phyloP scores from a whole-genome alignment of 2,113 vertebrate species.

The Podarcis muralis region DNA sequence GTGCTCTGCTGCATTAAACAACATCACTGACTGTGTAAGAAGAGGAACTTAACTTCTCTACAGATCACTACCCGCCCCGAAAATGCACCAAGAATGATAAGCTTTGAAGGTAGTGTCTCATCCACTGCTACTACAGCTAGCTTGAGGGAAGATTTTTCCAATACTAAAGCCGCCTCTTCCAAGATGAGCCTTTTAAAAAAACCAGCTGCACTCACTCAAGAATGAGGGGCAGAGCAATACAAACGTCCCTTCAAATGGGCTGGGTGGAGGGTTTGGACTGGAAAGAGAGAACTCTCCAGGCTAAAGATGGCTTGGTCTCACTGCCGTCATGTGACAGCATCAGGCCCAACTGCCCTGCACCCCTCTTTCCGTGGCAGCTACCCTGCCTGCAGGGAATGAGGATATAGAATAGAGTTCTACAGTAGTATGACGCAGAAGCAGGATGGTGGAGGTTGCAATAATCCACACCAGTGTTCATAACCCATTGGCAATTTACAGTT shows the following conservation, averaged over 20 bases:
- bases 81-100: background rate
- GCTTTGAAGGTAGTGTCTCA: background rate
- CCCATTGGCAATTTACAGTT: background rate
- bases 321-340: no score
- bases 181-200: background rate
- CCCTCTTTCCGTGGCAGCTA: no score
- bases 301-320: no score
- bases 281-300: no score
- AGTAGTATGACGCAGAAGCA: background rate
- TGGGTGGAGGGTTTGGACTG: no score
- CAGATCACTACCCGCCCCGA: background rate
- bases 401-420: background rate
- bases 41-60: background rate
- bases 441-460: background rate
- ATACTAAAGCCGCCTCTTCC: background rate
- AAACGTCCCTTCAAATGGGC: no score
- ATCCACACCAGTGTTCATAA: background rate
- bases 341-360: no score
- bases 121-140: fast-evolving
- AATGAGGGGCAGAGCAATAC: no score
- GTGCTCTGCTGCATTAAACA: background rate
- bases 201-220: no score
- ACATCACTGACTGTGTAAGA: background rate
- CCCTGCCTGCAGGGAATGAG: no score
- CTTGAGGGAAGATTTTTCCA: background rate